Evolutionary conservation across 2,888 invertebrate species (phyloP), one percentile per base, ranked within the genome.

Genomic region (Ferdinandea cuprea): DNA sequence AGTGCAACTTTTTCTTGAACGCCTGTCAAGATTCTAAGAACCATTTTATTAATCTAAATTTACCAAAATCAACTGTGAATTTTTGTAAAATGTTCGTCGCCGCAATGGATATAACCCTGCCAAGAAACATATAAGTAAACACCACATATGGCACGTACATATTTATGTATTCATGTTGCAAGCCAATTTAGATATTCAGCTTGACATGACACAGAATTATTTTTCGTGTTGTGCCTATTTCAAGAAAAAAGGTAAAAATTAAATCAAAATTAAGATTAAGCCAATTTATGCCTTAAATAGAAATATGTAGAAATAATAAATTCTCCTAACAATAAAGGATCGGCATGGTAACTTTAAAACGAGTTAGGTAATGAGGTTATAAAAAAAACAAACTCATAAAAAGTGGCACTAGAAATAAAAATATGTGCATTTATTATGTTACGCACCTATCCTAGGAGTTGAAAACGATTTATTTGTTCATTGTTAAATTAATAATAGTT

Each of bases 281-380:
- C 50, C 68, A 50, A 52, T 46, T 25, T 58, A 50, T 30, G 69
- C 61, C 69, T 37, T 61, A 69, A 54, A 61, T 61, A 35, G 61
- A 30, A n/a, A n/a, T 35, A 6, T 48, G 46, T 32, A 19, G 56
- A 28, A 28, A 7, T 42, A 40, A 50, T 40, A 32, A 25, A 28
- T 56, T 19, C 35, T 46, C 8, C 32, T 17, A 56, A 6, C n/a
- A 46, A 46, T 46, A 19, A 68, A 68, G 17, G 42, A 66, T 30
- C 42, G 13, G 17, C 37, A 28, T 50, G n/a, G 63, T 0, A 13
- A 44, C 13, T 3, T 4, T 11, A 8, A 42, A 11, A 42, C 7
- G 15, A 40, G 4, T 25, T 32, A 69, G 4, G 25, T 32, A 69
- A 54, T 69, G 46, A 40, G 61, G 61, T 56, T 54, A 77, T 17